Percentiles rank a stretch among this genome's conserved stretches.
Conservation (phyloP, 2,888 invertebrate genomes). For the Oegoconia quadripuncta region DNA sequence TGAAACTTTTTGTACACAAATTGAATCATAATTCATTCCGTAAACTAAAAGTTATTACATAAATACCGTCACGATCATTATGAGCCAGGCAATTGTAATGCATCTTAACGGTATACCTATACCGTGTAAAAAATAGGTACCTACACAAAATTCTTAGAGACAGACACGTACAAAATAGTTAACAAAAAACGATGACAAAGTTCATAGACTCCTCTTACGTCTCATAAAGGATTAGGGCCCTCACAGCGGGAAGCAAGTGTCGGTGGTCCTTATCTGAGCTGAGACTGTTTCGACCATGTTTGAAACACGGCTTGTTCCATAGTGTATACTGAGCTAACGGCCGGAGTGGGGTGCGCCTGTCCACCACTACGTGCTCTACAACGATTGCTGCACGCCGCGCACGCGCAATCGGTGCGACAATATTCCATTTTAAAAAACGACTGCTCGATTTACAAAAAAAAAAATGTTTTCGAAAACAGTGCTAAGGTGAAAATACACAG, state of each 20-base stretch:
- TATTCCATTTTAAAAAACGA: constrained; percentile 18
- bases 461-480: constrained; percentile 66
- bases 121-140: constrained; percentile 30
- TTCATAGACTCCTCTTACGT: constrained; percentile 53
- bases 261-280: constrained; percentile 40
- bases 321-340: too few species aligned
- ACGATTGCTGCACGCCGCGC: constrained; percentile 52
- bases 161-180: constrained; percentile 28
- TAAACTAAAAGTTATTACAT: background rate
- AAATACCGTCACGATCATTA: background rate
- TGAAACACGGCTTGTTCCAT: constrained; percentile 36
- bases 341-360: constrained; percentile 51
- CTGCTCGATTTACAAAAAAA: constrained; percentile 40
- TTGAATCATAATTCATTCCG: too few species aligned
- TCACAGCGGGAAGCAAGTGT: constrained; percentile 59
- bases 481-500: constrained; percentile 53
- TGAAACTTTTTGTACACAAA: too few species aligned
- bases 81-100: constrained; percentile 28
- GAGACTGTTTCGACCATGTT: constrained; percentile 27
- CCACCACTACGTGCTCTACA: constrained; percentile 53
- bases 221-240: constrained; percentile 58
- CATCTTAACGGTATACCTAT: too few species aligned
- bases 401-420: constrained; percentile 38
- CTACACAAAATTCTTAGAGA: constrained; percentile 37
- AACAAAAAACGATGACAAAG: constrained; percentile 52